Evolutionary conservation across 2,113 vertebrate genomes (phyloP), one percentile per base, ranked within the genome.

Genomic region (Oenanthe oenanthe): DNA sequence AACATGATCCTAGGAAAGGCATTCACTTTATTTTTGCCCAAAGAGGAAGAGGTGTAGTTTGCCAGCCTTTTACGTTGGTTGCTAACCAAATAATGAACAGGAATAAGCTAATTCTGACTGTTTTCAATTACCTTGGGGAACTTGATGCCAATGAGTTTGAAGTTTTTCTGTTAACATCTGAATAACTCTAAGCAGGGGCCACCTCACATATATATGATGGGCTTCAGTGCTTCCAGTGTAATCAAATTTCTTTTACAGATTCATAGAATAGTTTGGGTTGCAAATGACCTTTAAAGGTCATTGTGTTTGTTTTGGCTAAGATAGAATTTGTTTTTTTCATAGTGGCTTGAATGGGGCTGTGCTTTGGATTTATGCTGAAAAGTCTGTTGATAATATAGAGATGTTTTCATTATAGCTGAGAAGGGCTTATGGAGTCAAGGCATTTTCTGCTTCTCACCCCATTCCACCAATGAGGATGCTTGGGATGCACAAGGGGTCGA

Each of bases 1-100:
- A 94, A 85, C 63, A 92, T 43, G 56, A 77, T 77, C 65, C 68
- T 80, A 92, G 43, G 83, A 91, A 91, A 68, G 28, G 19, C 51
- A 86, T 71, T 86, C 68, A n/a, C n/a, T 86, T 91, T 84, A 67
- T 80, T 96, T 90, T 93, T 77, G 54, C 47, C 73, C 76, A 88
- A 47, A 80, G 51, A 56, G 67, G 40, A 86, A 86, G 75, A 93
- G 29, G 32, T 70, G 68, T 57, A 85, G 43, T n/a, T 74, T 86
- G 76, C 43, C 72, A 94, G 17, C 51, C 38, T 85, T 88, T 66
- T 34, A 51, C 62, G 20, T 62, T 80, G 42, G 42, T 77, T 48
- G 34, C 72, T 81, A 85, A 66, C 51, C 48, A 88, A 82, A 61
- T 84, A 93, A 86, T 13, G 32, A 92, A 66, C 13, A 8, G 32